phyloP scores from a whole-genome alignment of 2,797 vertebrate genomes.

The Enteromius thamalakanensis region DNA sequence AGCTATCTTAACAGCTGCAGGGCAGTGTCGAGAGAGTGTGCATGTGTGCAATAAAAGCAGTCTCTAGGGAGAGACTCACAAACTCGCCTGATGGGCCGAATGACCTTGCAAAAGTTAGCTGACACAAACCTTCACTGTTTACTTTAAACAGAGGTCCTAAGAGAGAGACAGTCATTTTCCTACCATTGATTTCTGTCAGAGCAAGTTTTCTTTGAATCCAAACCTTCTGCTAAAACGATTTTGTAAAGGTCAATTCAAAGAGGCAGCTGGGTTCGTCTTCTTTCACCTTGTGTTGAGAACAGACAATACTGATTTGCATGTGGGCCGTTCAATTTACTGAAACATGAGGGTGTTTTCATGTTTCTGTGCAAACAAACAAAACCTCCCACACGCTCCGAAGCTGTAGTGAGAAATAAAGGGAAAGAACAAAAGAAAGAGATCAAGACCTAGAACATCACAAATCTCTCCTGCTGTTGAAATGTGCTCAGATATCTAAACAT shows the following conservation, averaged over 20 bases:
- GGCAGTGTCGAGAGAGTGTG: constrained; percentile 7
- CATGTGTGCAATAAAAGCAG: constrained; percentile 12
- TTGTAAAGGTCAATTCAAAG: neutral
- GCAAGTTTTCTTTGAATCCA: neutral
- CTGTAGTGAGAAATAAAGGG: neutral
- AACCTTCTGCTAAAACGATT: neutral
- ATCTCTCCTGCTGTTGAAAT: neutral
- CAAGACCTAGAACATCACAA: neutral
- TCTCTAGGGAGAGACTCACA: constrained; percentile 12
- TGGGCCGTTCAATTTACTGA: constrained; percentile 18
- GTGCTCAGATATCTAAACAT: neutral
- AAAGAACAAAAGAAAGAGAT: constrained; percentile 7
- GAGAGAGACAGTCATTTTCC: neutral
- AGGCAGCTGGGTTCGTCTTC: neutral
- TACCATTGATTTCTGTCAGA: neutral
- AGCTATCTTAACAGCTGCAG: constrained; percentile 38
- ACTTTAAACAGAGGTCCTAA: neutral
- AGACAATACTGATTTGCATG: neutral
- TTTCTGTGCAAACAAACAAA: constrained; percentile 27
- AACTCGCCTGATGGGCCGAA: neutral
- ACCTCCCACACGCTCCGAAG: neutral
- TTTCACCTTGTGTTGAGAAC: neutral
- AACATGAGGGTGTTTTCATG: constrained; percentile 27
- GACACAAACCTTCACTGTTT: neutral
- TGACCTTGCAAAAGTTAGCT: constrained; percentile 26